These are phyloP conservation scores for Hemibagrus guttatus DNA, from an alignment of 2,797 vertebrate species.

Conservation along the genomic window DNA sequence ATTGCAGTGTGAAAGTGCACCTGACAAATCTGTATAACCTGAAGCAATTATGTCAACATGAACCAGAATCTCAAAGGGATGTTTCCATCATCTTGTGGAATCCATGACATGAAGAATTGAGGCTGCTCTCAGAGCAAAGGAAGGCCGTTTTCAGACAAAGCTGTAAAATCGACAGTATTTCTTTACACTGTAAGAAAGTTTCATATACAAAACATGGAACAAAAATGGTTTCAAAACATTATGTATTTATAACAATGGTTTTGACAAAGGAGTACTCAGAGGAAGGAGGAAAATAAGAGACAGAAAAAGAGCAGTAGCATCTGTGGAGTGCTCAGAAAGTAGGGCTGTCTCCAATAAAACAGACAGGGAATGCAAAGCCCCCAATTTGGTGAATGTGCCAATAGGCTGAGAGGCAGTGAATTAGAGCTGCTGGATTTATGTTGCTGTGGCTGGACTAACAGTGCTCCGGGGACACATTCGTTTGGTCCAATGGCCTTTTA, in stretches of 20 bases:
- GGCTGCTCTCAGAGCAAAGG: too few relatives aligned
- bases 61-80: too few relatives aligned
- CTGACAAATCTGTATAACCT: too few relatives aligned
- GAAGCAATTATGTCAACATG: too few relatives aligned
- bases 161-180: not conserved
- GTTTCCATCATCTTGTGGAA: too few relatives aligned
- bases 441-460: constrained; percentile 62
- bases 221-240: not conserved
- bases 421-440: constrained; percentile 69
- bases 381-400: constrained; percentile 70
- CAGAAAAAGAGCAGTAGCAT: not conserved
- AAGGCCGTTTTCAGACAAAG: too few relatives aligned
- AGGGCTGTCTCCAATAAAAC: constrained; percentile 58
- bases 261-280: not conserved
- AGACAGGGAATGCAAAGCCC: constrained; percentile 58
- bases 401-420: constrained; percentile 63
- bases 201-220: not conserved
- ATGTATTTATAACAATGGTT: not conserved
- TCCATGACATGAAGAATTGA: too few relatives aligned
- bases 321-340: constrained; percentile 30
- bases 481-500: constrained; percentile 65
- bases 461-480: constrained; percentile 69
- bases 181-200: not conserved
- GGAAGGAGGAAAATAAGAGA: not conserved
- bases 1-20: not conserved